phyloP scores from a whole-genome alignment of 2,888 invertebrate species.

The Hydropsyche betteni region DNA sequence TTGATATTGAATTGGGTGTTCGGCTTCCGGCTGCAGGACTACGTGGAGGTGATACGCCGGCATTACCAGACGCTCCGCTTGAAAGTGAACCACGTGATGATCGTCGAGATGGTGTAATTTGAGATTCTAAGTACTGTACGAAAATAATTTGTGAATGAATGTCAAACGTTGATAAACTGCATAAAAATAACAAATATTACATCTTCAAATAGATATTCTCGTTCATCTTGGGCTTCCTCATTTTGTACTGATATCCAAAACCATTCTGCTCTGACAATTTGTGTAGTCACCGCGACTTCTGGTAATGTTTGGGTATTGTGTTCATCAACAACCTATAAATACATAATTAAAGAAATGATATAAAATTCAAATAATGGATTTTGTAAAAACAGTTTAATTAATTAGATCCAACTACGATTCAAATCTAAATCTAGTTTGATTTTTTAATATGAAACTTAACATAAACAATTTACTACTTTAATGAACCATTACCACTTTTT shows the following conservation, averaged over 20 bases:
- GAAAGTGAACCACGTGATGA: constrained; percentile 61
- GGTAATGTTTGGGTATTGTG: constrained; percentile 75
- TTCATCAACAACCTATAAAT: constrained; percentile 83
- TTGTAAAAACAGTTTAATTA: too few relatives aligned
- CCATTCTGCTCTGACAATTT: constrained; percentile 93
- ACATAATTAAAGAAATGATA: constrained; percentile 39
- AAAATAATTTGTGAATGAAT: not conserved
- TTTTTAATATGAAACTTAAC: too few relatives aligned
- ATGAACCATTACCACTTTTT: too few relatives aligned
- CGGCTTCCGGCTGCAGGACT: constrained; percentile 42
- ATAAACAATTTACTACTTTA: too few relatives aligned
- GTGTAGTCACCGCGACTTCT: constrained; percentile 74
- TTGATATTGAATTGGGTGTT: constrained; percentile 55
- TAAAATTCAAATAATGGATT: too few relatives aligned
- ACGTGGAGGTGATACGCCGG: constrained; percentile 43
- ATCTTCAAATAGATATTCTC: constrained; percentile 87
- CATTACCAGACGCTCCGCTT: constrained; percentile 53
- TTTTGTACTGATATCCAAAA: constrained; percentile 99
- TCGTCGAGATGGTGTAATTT: constrained; percentile 61
- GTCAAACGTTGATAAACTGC: not conserved
- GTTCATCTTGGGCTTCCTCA: constrained; percentile 91
- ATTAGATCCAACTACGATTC: too few relatives aligned
- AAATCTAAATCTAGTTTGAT: too few relatives aligned
- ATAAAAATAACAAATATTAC: constrained; percentile 58
- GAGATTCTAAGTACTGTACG: constrained; percentile 59